Conservation (phyloP, 2,797 vertebrate species). For the Hylomyscus alleni region DNA sequence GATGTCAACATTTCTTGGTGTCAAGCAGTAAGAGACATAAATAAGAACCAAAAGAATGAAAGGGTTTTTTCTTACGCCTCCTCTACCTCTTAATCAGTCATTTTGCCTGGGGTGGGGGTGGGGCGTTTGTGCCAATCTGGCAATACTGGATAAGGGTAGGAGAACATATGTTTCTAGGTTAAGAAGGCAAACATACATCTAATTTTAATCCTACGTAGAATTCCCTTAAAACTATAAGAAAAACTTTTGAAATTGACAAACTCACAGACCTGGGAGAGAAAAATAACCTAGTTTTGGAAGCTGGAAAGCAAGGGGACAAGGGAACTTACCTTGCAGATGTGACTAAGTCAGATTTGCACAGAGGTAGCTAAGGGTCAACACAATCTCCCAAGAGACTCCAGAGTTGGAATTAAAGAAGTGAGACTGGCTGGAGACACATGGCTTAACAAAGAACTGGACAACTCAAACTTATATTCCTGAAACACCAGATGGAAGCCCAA, state of each 20-base stretch:
- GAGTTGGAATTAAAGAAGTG: neutral
- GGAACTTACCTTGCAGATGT: neutral
- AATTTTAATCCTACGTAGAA: constrained; percentile 49
- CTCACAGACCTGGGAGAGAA: constrained; percentile 4
- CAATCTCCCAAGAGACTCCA: constrained; percentile 25
- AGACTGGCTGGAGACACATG: neutral
- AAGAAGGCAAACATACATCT: constrained; percentile 26
- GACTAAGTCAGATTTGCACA: constrained; percentile 34
- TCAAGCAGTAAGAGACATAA: neutral
- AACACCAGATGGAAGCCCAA: neutral
- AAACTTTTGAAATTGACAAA: constrained; percentile 59
- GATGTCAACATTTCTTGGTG: neutral
- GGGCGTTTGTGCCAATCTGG: neutral
- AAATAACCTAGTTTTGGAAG: constrained; percentile 33
- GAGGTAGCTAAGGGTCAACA: constrained; percentile 3
- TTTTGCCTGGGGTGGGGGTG: neutral
- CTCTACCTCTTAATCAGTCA: neutral
- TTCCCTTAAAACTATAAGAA: constrained; percentile 57
- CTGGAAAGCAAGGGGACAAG: neutral
- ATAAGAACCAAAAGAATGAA: neutral
- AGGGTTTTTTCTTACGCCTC: neutral
- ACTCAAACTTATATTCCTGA: neutral
- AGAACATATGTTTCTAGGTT: constrained; percentile 57
- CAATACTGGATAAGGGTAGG: constrained; percentile 18
- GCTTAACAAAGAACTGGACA: neutral